phyloP scores from a whole-genome alignment of 2,888 invertebrate genomes.

The Eupithecia pulchellata region DNA sequence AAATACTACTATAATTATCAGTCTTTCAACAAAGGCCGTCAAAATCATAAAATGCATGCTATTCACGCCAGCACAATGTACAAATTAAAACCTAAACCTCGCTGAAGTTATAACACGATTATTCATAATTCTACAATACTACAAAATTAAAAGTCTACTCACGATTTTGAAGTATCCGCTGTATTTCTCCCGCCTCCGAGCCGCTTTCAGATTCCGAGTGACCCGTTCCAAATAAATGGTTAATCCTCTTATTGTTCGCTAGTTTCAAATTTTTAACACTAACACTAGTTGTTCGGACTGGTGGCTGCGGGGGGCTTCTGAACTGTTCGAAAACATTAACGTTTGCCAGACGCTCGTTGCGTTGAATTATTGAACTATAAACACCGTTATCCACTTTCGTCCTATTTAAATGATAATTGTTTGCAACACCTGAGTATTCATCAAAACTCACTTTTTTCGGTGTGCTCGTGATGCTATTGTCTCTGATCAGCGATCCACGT shows the following conservation, averaged over 20 bases:
- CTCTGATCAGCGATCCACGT: constrained; percentile 56
- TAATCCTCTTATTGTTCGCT: constrained; percentile 54
- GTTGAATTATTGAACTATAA: constrained; percentile 45
- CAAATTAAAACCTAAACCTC: neutral
- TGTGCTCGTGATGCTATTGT: constrained; percentile 47
- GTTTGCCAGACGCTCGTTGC: constrained; percentile 42
- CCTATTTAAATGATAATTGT: constrained; percentile 42
- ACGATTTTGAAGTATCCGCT: constrained; percentile 83
- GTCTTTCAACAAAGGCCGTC: neutral
- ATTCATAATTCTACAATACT: neutral
- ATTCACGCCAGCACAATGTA: neutral
- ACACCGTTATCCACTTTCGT: constrained; percentile 46
- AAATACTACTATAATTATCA: no score
- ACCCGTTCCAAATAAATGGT: constrained; percentile 47
- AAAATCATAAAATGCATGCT: neutral
- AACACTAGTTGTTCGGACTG: constrained; percentile 73
- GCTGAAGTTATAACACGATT: neutral
- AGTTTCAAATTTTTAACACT: constrained; percentile 52
- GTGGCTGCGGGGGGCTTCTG: constrained; percentile 67
- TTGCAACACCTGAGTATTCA: constrained; percentile 50
- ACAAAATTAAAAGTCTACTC: constrained; percentile 14
- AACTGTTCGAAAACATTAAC: constrained; percentile 48
- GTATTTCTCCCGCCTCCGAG: constrained; percentile 90
- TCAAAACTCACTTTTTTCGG: constrained; percentile 72
- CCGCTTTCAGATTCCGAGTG: constrained; percentile 88